Base-by-base conservation (phyloP, 2,113 vertebrate species). In the Lycaon pictus region DNA sequence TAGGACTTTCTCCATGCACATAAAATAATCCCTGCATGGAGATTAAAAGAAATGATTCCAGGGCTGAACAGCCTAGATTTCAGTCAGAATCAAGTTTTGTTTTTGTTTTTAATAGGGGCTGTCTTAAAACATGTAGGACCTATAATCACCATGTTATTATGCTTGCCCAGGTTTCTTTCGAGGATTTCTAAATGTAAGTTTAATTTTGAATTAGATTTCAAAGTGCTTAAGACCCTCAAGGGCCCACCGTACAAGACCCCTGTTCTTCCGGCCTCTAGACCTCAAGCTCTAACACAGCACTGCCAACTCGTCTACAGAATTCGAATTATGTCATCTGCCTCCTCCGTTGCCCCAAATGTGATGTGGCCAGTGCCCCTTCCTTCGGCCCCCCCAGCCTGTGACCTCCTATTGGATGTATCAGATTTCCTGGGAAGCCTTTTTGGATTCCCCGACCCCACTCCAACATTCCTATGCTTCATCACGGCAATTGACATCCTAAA, bases 31-130 rank as follows among this genome's bases (percentile, higher is more conserved):
- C 63, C 55, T 48, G 17, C 48, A 48, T 3, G 67, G 63, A 88
- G 22, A 93, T 32, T 27, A 63, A 88, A 96, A 91, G 43, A 43
- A 35, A 85, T 7, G n/a, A 3, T 43, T 88, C 53, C 12, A 35
- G 53, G 35, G n/a, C 32, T 69, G 23, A 84, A 56, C 11, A 51
- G n/a, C 43, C 79, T 69, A 48, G 72, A 88, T 87, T 55, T 97
- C 10, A 7, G 81, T 67, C 92, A 37, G 51, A 82, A 65, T 94
- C 62, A 97, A 96, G 74, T 80, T 97, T 88, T 60, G 43, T 27
- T 72, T 88, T 71, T 19, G 15, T 32, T 35, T 93, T 94, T 16
- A 89, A 55, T 29, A 69, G 37, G 13, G 15, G 20, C 51, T 65
- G 23, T 23, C 29, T 55, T 43, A 16, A 83, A 74, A 88, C 51